Base-by-base conservation (phyloP, 1,140 invertebrate species). In the Hylaeus anthracinus region DNA sequence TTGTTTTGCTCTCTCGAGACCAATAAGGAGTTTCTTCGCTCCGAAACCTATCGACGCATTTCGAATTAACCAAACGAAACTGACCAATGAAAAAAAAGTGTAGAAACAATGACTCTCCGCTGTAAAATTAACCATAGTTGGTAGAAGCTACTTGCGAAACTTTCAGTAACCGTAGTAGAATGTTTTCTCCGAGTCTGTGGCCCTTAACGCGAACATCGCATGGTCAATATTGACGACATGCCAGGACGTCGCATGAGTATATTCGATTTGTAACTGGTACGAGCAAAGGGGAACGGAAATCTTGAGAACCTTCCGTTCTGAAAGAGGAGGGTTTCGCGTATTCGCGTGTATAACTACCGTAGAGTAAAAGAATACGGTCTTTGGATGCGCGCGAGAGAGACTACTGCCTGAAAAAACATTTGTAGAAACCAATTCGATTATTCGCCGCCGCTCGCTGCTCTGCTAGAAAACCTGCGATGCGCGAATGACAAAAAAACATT, bases 401-500 rank as follows among this genome's bases (percentile, higher is more conserved):
- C 6, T 66, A 53, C 53, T 73, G 77, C 61, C 61, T 73, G 64
- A 67, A 15, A 26, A 75, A 53, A 37, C 8, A 48, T 45, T 14
- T 64, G 26, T 26, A 74, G 15, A 72, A 67, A 14, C 56, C 65
- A 39, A 39, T 70, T 65, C n/a, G 55, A 75, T 6, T 81, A 64
- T 73, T 72, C 70, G 69, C 72, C 56, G 72, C 73, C 65, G 83
- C 81, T 81, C 83, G 84, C 85, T 85, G 83, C 71, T 82, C 71
- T 75, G 84, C 67, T 82, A 78, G 71, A 85, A 74, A 77, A 85
- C 80, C 82, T 81, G 82, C 85, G 78, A 83, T 87, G 81, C 79
- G 79, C 83, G 84, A 88, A 80, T 86, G 84, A 88, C 74, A 84
- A 81, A 88, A 82, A 86, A 78, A 87, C 74, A 85, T 86, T 87